Evolutionary conservation across 2,797 vertebrate genomes (phyloP).

Genomic region (Hydrophis major): DNA sequence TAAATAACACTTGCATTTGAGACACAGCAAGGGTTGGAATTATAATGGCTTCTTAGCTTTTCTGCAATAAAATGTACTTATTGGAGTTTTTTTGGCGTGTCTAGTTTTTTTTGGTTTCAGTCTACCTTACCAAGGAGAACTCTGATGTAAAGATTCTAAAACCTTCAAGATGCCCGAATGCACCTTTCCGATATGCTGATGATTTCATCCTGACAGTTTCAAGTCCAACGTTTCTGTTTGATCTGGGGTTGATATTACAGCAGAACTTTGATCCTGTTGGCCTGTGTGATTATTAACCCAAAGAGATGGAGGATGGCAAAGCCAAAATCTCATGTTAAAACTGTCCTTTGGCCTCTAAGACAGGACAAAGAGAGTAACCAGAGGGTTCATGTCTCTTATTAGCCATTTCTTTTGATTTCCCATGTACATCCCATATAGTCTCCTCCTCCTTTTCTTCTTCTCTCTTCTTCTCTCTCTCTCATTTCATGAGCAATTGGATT

Average conservation of each 20-base stretch:
- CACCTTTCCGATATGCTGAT: conserved; percentile 28
- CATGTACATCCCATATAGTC: neutral
- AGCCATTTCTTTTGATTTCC: neutral
- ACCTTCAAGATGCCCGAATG: neutral
- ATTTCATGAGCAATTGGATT: neutral
- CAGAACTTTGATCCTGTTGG: conserved; percentile 25
- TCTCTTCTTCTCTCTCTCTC: neutral
- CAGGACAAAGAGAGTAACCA: neutral
- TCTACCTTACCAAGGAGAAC: neutral
- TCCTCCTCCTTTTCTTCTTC: neutral
- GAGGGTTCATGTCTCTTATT: conserved; percentile 7
- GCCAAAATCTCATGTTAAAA: conserved; percentile 27
- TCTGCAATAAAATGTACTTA: neutral
- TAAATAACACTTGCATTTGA: neutral
- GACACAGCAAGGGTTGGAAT: neutral
- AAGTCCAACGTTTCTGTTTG: conserved; percentile 46
- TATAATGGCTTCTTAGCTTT: neutral
- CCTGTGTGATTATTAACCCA: neutral
- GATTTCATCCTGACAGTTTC: conserved; percentile 35
- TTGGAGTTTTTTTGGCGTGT: neutral
- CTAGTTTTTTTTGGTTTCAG: neutral
- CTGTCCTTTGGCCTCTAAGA: neutral
- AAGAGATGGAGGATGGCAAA: neutral
- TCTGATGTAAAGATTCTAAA: neutral
- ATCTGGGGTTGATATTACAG: conserved; percentile 20